Percentiles rank a stretch among this genome's conserved stretches.
phyloP scores from a whole-genome alignment of 30 jellyfish, hydroid and myxozoan species.

The Hydractinia echinata region DNA sequence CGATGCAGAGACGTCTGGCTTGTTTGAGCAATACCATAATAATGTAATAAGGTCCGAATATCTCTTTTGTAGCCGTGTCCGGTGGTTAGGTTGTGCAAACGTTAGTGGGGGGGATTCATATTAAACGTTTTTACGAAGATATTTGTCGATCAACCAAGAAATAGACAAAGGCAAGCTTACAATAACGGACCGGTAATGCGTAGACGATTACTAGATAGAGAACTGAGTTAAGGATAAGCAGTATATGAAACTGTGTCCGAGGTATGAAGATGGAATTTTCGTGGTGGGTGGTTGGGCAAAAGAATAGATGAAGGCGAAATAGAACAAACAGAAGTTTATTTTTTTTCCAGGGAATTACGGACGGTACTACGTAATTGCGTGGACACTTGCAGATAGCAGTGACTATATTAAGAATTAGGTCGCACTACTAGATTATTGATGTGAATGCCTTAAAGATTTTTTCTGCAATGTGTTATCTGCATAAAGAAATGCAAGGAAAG shows the following conservation, averaged over 20 bases:
- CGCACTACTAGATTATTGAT: neutral
- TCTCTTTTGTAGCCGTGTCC: neutral
- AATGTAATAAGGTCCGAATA: neutral
- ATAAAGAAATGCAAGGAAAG: neutral
- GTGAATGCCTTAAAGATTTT: neutral
- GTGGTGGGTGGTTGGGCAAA: conserved; percentile 8
- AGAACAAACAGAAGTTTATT: conserved; percentile 17
- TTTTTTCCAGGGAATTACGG: conserved; percentile 4
- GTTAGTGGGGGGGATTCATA: neutral
- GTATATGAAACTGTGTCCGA: neutral
- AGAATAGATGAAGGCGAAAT: neutral
- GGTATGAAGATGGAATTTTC: neutral
- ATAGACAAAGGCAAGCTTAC: neutral
- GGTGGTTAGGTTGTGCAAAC: too few species aligned
- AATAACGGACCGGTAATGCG: neutral
- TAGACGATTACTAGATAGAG: neutral
- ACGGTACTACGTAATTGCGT: neutral
- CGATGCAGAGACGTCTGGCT: conserved; percentile 33
- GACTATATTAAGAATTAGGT: neutral
- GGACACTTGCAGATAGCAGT: neutral
- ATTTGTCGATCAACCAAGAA: neutral
- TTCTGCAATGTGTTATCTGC: conserved; percentile 2
- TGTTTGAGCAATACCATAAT: neutral
- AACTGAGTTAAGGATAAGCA: neutral
- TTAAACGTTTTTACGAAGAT: neutral